These are phyloP conservation scores for Thinocorus orbignyianus DNA, from an alignment of 2,113 vertebrate species.

Conservation along the genomic window DNA sequence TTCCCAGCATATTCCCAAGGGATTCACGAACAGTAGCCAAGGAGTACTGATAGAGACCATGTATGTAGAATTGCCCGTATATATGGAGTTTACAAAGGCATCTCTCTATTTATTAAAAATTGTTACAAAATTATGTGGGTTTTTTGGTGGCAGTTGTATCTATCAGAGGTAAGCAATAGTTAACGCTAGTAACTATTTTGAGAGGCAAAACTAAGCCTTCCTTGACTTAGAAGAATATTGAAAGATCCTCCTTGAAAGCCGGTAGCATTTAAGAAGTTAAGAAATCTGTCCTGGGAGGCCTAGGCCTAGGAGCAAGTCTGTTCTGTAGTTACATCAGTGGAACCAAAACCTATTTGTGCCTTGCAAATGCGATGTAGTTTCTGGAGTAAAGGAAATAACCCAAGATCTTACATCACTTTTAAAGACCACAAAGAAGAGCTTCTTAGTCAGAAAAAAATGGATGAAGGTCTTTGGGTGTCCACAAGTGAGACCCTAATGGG, in stretches of 20 bases:
- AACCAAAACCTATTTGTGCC: neutral
- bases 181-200: neutral
- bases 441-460: neutral
- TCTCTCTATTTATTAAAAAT: neutral
- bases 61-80: neutral
- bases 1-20: neutral
- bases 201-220: neutral
- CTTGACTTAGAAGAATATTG: neutral
- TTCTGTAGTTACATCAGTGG: neutral
- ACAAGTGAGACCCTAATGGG: neutral
- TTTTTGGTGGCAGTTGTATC: neutral
- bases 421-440: neutral
- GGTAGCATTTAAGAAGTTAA: neutral
- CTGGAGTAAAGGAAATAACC: neutral
- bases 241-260: neutral
- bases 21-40: neutral
- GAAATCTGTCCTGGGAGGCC: neutral
- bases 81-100: neutral
- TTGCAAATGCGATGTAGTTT: neutral
- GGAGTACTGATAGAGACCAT: neutral
- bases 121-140: neutral
- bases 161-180: neutral
- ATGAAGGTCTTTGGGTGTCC: neutral
- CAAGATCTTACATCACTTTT: neutral
- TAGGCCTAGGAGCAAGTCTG: neutral